A percentile compares a stretch with the other conserved stretches of the same genome.
These are phyloP conservation scores for Gasterosteus nipponicus DNA, from an alignment of 2,113 vertebrate genomes.

Conservation along the genomic window DNA sequence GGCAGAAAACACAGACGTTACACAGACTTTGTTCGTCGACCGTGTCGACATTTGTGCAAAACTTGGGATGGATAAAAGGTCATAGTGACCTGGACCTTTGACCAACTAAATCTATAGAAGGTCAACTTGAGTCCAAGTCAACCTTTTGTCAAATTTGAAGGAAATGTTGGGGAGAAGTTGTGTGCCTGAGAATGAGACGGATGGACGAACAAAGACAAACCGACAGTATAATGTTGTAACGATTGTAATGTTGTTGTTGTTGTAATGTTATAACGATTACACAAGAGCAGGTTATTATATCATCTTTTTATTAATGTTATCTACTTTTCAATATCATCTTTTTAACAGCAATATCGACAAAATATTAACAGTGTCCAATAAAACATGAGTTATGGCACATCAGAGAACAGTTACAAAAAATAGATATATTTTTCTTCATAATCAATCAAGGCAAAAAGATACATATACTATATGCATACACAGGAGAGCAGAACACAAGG, in stretches of 20 bases:
- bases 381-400: constrained; percentile 86
- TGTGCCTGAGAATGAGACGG: neutral
- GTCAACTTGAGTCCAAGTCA: no score
- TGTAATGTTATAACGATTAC: neutral
- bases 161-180: neutral
- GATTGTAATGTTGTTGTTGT: no score
- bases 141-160: neutral
- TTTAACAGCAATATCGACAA: constrained; percentile 85
- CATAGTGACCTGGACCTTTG: neutral
- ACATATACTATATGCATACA: constrained; percentile 78
- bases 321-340: constrained; percentile 79
- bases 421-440: constrained; percentile 84
- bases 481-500: constrained; percentile 79
- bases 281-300: constrained; percentile 64
- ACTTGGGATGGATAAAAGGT: neutral
- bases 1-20: neutral
- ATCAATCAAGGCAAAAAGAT: constrained; percentile 83
- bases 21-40: no score
- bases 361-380: constrained; percentile 87
- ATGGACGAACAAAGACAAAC: no score
- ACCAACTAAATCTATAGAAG: neutral
- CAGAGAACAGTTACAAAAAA: constrained; percentile 85
- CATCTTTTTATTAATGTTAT: constrained; percentile 82
- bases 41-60: no score
- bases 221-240: neutral